Evolutionary conservation across 2,113 vertebrate genomes (phyloP), one percentile per base, ranked within the genome.

Genomic region (Chionodraco myersi): DNA sequence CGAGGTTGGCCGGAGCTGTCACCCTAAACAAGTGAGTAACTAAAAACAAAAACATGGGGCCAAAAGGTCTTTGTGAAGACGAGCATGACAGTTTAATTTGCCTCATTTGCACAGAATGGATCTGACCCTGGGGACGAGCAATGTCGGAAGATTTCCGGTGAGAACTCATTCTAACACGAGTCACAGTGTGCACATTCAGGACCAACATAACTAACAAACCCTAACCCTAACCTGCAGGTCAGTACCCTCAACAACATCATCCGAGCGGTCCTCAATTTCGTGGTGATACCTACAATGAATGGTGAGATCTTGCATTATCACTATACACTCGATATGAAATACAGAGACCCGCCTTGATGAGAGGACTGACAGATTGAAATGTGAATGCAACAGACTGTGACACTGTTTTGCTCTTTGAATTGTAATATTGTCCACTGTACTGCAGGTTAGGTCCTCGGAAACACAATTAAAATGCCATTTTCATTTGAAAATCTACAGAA

Each of bases 111-210:
- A 87, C 83, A 95, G 94, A 69, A 61, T 94, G 73, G 62, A 71
- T 63, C 76, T 95, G 91, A 91, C 89, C 56, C 58, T 94, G 80
- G 72, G 1, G 72, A 89, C 79, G 13, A 95, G 92, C 65, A 53
- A 94, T 8, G 93, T 96, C 21, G 94, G 94, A 70, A 80, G 86
- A 0, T 96, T 96, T 82, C 72, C 90, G 93, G 95, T 95, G 83
- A 83, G 82, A 68, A 21, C n/a, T 57, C 14, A 1, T 70, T 69
- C 49, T 14, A 18, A 77, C 14, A 65, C 4, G 1, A 72, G 11
- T 69, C 26, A 58, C 67, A 21, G 16, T 12, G 0, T 70, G 48
- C 6, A 10, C 2, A 13, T 8, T 64, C 21, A 44, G 9, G 1
- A 26, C 26, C n/a, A 45, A 16, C 23, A 30, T n/a, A 16, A 47